Evolutionary conservation across 1,140 invertebrate genomes (phyloP), one percentile per base, ranked within the genome.

Genomic region (Sinonovacula constricta): DNA sequence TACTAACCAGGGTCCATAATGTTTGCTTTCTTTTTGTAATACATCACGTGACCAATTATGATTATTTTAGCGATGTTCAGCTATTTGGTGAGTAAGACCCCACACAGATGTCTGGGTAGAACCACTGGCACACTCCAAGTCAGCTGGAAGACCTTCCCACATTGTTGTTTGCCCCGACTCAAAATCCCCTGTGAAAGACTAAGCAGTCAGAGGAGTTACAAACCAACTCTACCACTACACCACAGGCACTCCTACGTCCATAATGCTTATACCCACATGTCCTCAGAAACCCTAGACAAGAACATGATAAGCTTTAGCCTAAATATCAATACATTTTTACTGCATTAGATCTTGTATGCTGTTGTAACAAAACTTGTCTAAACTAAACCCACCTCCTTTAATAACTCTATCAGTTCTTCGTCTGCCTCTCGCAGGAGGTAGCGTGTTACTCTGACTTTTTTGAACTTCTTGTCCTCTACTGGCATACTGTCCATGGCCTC

Each of bases 401-500:
- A 65, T 22, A 51, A 26, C 0, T 57, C 22, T 3, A 63, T 36
- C 34, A 69, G 30, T 22, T 78, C 75, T 18, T 68, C 54, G 12
- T 69, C 66, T 34, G 66, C 75, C 34, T 78, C 75, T 15, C 60
- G 56, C 65, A 78, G 36, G 5, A 78, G 26, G 24, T 69, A 78
- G 14, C 30, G 15, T 15, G 75, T 78, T 12, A 78, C 49, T 7
- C 33, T 34, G 5, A 26, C 54, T 31, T 34, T 54, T 31, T 53
- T 68, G 57, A 78, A 78, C 26, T 78, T 78, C 75, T 68, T 78
- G 31, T 78, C 75, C n/a, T 78, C 67, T 26, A 49, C 30, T n/a
- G 75, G 75, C 18, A 78, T 39, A 53, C 59, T 14, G 33, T 63
- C 66, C 45, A 36, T 4, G 0, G 67, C 66, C 2, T 69, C 66